A percentile compares a stretch with the other conserved stretches of the same genome.
phyloP scores from a whole-genome alignment of 1,140 invertebrate genomes.

The Bactericera cockerelli region DNA sequence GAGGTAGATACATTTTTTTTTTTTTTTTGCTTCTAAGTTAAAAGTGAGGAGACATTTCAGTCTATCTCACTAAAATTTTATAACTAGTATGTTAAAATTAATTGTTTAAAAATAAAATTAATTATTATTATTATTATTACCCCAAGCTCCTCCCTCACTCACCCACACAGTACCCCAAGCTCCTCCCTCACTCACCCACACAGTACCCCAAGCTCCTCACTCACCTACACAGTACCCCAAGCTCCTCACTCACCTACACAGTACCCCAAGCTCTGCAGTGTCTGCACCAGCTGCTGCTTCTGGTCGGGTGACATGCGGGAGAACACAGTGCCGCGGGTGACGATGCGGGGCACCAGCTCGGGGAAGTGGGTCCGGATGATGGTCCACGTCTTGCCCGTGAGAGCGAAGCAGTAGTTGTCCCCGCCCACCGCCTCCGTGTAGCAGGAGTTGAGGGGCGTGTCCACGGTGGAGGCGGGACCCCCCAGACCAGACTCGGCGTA shows the following conservation, averaged over 20 bases:
- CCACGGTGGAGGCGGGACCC: neutral
- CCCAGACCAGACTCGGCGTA: neutral
- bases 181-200: too few species aligned
- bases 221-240: too few species aligned
- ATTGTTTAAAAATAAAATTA: too few species aligned
- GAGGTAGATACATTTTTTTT: too few species aligned
- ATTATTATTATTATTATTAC: too few species aligned
- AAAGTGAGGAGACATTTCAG: too few species aligned
- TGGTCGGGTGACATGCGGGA: constrained; percentile 92
- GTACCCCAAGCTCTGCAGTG: constrained; percentile 66
- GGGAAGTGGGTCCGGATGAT: constrained; percentile 48
- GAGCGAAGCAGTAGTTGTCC: constrained; percentile 30
- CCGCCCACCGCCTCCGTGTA: neutral
- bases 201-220: too few species aligned
- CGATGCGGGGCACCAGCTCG: constrained; percentile 47
- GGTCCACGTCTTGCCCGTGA: constrained; percentile 58
- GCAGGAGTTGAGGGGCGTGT: neutral
- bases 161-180: too few species aligned
- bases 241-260: constrained; percentile 52
- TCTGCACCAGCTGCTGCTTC: constrained; percentile 79
- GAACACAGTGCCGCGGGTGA: constrained; percentile 68
- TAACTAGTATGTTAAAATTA: too few species aligned
- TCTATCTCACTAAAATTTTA: too few species aligned
- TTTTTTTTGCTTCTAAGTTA: too few species aligned
- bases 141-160: too few species aligned